Evolutionary conservation across 2,113 vertebrate species (phyloP).

Genomic region (Anoplopoma fimbria): DNA sequence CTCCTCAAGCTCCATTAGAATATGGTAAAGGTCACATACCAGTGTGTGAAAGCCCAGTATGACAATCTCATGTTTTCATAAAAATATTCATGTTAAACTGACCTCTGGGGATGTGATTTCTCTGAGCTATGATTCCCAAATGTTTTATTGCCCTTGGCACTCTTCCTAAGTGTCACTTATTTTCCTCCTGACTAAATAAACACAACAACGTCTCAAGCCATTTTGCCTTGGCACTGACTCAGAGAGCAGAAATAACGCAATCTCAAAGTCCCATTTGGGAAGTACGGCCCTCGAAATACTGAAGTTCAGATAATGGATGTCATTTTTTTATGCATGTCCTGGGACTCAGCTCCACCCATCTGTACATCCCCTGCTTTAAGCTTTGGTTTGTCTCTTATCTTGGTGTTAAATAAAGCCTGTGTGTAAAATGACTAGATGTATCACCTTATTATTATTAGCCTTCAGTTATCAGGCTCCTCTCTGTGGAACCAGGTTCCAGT

Average conservation of each 20-base stretch:
- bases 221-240: slow-evolving; percentile 52
- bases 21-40: slow-evolving; percentile 51
- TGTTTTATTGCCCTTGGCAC: slow-evolving; percentile 61
- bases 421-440: background rate
- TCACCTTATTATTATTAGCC: background rate
- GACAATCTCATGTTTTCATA: slow-evolving; percentile 45
- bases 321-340: slow-evolving; percentile 24
- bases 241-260: slow-evolving; percentile 49
- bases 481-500: too few species aligned
- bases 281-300: slow-evolving; percentile 32
- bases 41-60: slow-evolving; percentile 21
- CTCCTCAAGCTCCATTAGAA: slow-evolving; percentile 15
- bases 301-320: slow-evolving; percentile 25
- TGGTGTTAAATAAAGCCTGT: background rate
- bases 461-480: too few species aligned
- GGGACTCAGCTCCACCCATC: slow-evolving; percentile 8
- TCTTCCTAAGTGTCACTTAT: slow-evolving; percentile 58
- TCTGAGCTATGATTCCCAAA: slow-evolving; percentile 44
- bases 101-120: slow-evolving; percentile 46
- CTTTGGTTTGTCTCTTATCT: background rate
- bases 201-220: slow-evolving; percentile 58
- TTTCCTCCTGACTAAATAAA: slow-evolving; percentile 66
- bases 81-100: slow-evolving; percentile 49
- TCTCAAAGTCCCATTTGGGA: slow-evolving; percentile 40
- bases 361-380: background rate